Evolutionary conservation across 2,113 vertebrate species (phyloP).

Genomic region (Ictidomys tridecemlineatus): DNA sequence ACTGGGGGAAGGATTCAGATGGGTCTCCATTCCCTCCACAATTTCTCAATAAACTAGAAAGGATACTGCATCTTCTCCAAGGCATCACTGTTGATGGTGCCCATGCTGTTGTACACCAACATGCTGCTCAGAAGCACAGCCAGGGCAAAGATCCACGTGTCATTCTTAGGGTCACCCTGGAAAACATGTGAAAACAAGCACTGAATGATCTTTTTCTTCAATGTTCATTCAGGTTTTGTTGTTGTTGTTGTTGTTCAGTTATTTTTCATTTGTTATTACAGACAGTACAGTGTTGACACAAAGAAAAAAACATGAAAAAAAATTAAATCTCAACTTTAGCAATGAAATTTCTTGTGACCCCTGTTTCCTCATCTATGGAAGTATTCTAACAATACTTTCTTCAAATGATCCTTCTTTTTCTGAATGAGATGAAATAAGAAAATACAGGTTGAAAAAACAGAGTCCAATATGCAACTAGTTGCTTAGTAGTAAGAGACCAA

Average conservation of each 20-base stretch:
- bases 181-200: not conserved
- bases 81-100: slow-evolving; percentile 70
- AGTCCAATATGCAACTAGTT: not conserved
- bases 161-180: slow-evolving; percentile 53
- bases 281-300: not conserved
- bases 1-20: not conserved
- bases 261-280: not conserved
- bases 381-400: not conserved
- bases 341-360: not conserved
- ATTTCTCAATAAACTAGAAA: not conserved
- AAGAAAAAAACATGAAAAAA: not conserved
- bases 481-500: not conserved
- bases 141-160: slow-evolving; percentile 52
- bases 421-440: not conserved
- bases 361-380: not conserved
- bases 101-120: slow-evolving; percentile 82
- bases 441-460: not conserved
- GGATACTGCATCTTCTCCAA: slow-evolving; percentile 76
- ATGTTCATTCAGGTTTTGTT: too few relatives aligned
- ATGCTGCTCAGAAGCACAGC: slow-evolving; percentile 77
- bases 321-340: not conserved
- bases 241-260: too few relatives aligned
- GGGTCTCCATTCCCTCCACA: not conserved
- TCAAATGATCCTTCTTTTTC: not conserved
- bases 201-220: too few relatives aligned